A percentile compares a stretch with the other conserved stretches of the same genome.
Conservation (phyloP, 2,797 vertebrate species). For the Periophthalmus magnuspinnatus region DNA sequence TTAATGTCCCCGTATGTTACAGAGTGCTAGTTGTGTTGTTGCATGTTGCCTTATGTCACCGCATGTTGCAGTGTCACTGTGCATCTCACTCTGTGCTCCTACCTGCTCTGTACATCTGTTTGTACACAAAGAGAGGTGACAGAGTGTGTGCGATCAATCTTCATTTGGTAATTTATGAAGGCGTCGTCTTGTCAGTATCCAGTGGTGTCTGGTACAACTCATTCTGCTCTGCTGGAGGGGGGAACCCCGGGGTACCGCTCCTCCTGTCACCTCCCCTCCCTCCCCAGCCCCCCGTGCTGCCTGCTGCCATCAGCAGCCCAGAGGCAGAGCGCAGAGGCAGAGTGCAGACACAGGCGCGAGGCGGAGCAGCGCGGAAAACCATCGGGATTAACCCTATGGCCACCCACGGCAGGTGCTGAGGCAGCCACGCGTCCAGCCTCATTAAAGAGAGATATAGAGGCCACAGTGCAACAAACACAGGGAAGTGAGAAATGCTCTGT, state of each 20-base stretch:
- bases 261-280: conserved; percentile 75
- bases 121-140: conserved; percentile 58
- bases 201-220: conserved; percentile 78
- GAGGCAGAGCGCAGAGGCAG: conserved; percentile 64
- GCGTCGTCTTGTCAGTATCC: conserved; percentile 79
- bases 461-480: conserved; percentile 68
- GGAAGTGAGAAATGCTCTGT: conserved; percentile 40
- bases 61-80: conserved; percentile 5
- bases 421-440: conserved; percentile 73
- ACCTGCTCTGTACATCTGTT: conserved; percentile 22
- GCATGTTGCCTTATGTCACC: conserved; percentile 31
- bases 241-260: conserved; percentile 73
- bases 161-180: conserved; percentile 82
- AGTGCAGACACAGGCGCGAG: conserved; percentile 52
- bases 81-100: neutral
- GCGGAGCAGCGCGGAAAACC: conserved; percentile 55
- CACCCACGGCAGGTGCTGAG: conserved; percentile 75
- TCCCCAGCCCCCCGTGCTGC: conserved; percentile 49
- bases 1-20: conserved; percentile 14
- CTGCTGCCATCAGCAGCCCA: conserved; percentile 76
- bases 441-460: conserved; percentile 72
- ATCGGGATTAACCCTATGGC: conserved; percentile 75
- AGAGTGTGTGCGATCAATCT: conserved; percentile 75
- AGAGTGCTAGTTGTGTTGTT: conserved; percentile 28
- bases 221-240: conserved; percentile 70